Conservation (phyloP, 2,113 vertebrate genomes). For the Embiotoca jacksoni region DNA sequence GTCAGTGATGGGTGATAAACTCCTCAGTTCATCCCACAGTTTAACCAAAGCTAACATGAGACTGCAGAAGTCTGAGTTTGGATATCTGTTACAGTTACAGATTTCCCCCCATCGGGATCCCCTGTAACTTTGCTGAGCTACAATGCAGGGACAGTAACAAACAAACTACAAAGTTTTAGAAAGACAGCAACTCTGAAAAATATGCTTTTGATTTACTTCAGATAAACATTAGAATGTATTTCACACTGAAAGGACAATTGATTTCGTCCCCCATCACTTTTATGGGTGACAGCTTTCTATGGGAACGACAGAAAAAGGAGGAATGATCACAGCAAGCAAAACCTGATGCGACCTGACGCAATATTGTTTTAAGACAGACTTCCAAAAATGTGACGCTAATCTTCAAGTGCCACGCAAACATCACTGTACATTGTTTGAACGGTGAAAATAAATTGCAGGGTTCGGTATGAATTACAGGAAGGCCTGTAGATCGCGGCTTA, state of each 20-base stretch:
- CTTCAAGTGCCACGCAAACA: too few relatives aligned
- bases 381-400: too few relatives aligned
- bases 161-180: neutral
- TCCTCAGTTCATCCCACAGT: neutral
- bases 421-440: neutral
- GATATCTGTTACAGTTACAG: neutral
- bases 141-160: neutral
- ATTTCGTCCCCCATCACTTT: neutral
- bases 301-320: too few relatives aligned
- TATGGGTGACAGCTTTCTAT: neutral
- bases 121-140: too few relatives aligned
- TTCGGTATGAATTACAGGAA: neutral
- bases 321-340: too few relatives aligned
- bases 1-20: neutral
- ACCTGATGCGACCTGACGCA: too few relatives aligned
- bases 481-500: slow-evolving; percentile 71
- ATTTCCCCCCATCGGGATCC: too few relatives aligned
- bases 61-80: neutral
- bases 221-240: neutral
- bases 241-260: too few relatives aligned
- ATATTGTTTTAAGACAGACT: too few relatives aligned
- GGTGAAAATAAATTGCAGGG: neutral
- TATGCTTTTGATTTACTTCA: neutral
- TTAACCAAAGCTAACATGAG: neutral
- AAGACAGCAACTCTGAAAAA: too few relatives aligned